Evolutionary conservation across 2,797 vertebrate species (phyloP).

Genomic region (Chrosomus eos): DNA sequence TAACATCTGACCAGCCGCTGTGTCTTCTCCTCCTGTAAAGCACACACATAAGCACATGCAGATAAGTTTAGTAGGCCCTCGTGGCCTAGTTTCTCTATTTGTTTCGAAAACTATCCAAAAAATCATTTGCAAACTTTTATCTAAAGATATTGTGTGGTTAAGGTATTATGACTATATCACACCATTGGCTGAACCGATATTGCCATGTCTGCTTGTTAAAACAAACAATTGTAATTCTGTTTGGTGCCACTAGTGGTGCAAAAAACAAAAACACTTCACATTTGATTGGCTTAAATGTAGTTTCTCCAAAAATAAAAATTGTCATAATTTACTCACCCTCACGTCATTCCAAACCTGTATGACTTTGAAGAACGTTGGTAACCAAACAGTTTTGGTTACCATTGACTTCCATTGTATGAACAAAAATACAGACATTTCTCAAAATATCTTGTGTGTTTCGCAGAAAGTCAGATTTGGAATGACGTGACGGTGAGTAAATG

Average conservation of each 20-base stretch:
- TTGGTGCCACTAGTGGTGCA: not conserved
- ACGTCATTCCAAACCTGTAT: not conserved
- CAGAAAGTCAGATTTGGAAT: not conserved
- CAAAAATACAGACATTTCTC: not conserved
- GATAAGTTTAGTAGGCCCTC: not conserved
- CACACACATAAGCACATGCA: constrained; percentile 22
- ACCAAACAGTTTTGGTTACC: not conserved
- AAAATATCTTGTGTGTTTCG: not conserved
- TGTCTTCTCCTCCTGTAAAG: constrained; percentile 82
- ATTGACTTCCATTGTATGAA: not conserved
- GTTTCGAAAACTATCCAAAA: not conserved
- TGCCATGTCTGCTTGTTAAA: not conserved
- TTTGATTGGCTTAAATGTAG: not conserved
- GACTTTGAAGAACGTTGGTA: not conserved
- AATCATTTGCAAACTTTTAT: not conserved
- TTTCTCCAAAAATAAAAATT: not conserved
- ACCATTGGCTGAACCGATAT: not conserved
- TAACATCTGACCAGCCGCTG: constrained; percentile 81
- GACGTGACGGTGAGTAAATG: not conserved
- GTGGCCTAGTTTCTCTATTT: not conserved
- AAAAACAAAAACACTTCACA: not conserved
- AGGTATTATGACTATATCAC: not conserved
- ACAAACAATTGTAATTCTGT: not conserved
- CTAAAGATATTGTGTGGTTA: not conserved
- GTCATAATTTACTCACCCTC: not conserved